Percentiles rank a stretch among this genome's conserved stretches.
phyloP scores from a whole-genome alignment of 2,888 invertebrate genomes.

The Lepeophtheirus nordmannii region DNA sequence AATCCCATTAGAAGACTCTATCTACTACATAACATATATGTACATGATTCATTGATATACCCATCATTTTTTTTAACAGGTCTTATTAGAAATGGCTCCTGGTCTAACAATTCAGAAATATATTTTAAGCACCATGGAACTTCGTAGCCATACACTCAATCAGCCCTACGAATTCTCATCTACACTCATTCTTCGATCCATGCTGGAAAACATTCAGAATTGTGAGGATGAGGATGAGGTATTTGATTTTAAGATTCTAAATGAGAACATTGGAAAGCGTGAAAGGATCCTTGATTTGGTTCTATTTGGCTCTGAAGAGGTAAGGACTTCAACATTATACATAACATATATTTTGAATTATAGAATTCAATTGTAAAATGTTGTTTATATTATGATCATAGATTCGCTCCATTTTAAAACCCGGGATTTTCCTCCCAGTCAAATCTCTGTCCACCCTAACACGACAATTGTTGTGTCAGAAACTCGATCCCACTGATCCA shows the following conservation, averaged over 20 bases:
- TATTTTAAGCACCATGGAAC: slow-evolving; percentile 46
- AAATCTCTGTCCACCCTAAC: slow-evolving; percentile 45
- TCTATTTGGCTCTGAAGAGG: slow-evolving; percentile 43
- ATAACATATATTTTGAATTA: too few relatives aligned
- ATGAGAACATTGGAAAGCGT: slow-evolving; percentile 33
- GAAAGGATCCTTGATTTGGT: slow-evolving; percentile 45
- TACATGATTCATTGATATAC: neutral
- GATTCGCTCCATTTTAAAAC: slow-evolving; percentile 11
- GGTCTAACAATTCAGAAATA: slow-evolving; percentile 50
- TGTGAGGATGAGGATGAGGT: neutral
- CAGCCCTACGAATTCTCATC: slow-evolving; percentile 30
- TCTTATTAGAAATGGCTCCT: slow-evolving; percentile 48
- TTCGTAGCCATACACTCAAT: slow-evolving; percentile 37
- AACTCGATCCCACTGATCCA: slow-evolving; percentile 40
- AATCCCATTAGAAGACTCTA: too few relatives aligned
- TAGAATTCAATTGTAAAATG: neutral
- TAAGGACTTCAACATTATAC: slow-evolving; percentile 30
- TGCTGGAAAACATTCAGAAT: neutral
- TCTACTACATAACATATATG: neutral
- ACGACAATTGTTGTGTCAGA: slow-evolving; percentile 37
- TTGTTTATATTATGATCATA: too few relatives aligned
- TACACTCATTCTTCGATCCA: slow-evolving; percentile 29
- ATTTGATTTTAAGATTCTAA: neutral
- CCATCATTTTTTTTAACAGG: slow-evolving; percentile 39
- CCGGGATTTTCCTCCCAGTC: slow-evolving; percentile 44